Percentiles rank a stretch among this genome's conserved stretches.
Evolutionary conservation across 2,113 vertebrate species (phyloP).

Genomic region (Eudorcas thomsonii): DNA sequence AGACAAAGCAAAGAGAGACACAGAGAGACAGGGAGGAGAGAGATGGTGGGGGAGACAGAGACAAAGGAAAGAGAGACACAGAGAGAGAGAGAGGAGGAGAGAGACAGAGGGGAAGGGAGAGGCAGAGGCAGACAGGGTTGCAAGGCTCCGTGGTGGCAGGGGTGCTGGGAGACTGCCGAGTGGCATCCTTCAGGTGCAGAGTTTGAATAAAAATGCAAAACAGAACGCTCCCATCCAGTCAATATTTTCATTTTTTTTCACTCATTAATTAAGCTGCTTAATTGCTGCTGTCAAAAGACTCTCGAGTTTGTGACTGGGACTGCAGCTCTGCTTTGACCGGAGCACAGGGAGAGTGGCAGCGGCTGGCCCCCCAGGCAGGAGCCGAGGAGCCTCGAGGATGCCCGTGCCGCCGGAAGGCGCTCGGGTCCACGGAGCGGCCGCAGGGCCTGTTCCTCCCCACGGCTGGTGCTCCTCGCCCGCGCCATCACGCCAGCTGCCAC

Average conservation of each 20-base stretch:
- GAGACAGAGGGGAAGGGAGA: not conserved
- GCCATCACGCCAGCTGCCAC: constrained; percentile 52
- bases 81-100: constrained; percentile 27
- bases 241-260: constrained; percentile 92
- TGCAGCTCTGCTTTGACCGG: constrained; percentile 78
- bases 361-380: not conserved
- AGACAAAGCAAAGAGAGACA: no score
- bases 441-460: not conserved
- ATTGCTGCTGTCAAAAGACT: constrained; percentile 91
- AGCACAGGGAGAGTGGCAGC: constrained; percentile 61
- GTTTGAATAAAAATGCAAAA: constrained; percentile 87
- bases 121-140: no score
- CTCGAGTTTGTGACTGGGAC: constrained; percentile 83
- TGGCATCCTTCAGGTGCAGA: constrained; percentile 81
- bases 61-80: not conserved
- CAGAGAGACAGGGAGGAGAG: no score
- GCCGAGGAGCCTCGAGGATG: not conserved
- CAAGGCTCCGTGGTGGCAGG: not conserved
- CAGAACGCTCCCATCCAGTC: constrained; percentile 88
- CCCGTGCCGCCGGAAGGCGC: not conserved
- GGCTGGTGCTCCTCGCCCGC: not conserved
- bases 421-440: fast-evolving
- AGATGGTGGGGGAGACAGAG: no score
- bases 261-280: constrained; percentile 92
- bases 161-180: constrained; percentile 19